These are phyloP conservation scores for Hylomyscus alleni DNA, from an alignment of 2,797 vertebrate species.

Conservation along the genomic window DNA sequence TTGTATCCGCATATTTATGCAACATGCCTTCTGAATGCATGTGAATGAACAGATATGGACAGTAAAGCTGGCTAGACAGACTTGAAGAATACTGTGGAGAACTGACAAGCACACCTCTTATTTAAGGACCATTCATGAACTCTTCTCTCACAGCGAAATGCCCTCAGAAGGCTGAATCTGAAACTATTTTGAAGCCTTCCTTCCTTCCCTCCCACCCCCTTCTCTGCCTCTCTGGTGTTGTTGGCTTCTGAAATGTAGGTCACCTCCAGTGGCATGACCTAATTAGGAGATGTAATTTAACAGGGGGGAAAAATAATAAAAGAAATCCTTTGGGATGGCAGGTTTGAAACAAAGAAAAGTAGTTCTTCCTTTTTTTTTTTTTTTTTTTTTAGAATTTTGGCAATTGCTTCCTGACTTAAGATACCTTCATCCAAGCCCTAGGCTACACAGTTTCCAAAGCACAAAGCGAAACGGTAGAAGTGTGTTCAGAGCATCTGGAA, in stretches of 20 bases:
- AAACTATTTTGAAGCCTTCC: conserved; percentile 63
- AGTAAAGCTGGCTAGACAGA: not conserved
- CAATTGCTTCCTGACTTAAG: conserved; percentile 60
- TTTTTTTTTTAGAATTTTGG: conserved; percentile 63
- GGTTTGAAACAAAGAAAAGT: conserved; percentile 81
- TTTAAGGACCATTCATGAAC: conserved; percentile 61
- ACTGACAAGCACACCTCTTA: not conserved
- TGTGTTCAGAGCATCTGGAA: conserved; percentile 74
- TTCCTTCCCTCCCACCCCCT: conserved; percentile 65
- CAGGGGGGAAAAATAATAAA: conserved; percentile 70
- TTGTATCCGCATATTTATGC: not conserved
- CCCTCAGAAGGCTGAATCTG: conserved; percentile 13
- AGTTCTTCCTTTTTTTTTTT: conserved; percentile 61
- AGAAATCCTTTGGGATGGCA: conserved; percentile 80
- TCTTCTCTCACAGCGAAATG: conserved; percentile 27
- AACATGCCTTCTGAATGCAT: not conserved
- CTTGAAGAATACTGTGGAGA: conserved; percentile 20
- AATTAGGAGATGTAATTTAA: conserved; percentile 86
- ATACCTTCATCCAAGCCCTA: conserved; percentile 42
- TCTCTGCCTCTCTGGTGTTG: conserved; percentile 68
- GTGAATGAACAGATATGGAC: not conserved
- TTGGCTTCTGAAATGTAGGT: conserved; percentile 85
- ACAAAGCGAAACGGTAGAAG: conserved; percentile 74
- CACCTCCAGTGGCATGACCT: conserved; percentile 83
- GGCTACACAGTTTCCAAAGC: conserved; percentile 77